phyloP scores from a whole-genome alignment of 2,888 invertebrate genomes.

The Chrysotoxum bicinctum region DNA sequence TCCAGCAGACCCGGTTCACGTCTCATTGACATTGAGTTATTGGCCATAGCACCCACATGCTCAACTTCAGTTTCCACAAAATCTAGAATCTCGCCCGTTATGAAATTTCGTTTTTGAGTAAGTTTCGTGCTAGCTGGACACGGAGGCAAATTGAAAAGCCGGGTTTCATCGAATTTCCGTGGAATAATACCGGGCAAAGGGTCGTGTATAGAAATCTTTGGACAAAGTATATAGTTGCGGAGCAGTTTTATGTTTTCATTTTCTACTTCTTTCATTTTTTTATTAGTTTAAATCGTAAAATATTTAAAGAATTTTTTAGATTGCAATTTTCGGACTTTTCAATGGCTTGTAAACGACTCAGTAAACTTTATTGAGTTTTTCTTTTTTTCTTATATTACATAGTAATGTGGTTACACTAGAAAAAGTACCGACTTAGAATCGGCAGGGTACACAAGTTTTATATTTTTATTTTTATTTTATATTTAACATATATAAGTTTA shows the following conservation, averaged over 20 bases:
- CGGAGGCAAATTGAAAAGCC: slow-evolving; percentile 77
- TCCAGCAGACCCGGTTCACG: slow-evolving; percentile 89
- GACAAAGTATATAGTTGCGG: slow-evolving; percentile 78
- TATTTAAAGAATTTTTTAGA: not conserved
- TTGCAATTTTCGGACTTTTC: no score
- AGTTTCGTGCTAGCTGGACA: slow-evolving; percentile 79
- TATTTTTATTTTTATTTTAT: no score
- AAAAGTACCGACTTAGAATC: no score
- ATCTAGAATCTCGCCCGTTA: slow-evolving; percentile 89
- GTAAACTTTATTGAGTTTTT: no score
- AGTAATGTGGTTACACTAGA: no score
- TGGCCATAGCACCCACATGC: slow-evolving; percentile 85
- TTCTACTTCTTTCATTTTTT: slow-evolving; percentile 32
- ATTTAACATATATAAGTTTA: no score
- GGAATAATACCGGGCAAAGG: slow-evolving; percentile 79
- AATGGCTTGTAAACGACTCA: no score
- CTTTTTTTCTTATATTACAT: no score
- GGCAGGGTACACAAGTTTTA: no score
- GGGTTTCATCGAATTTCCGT: slow-evolving; percentile 77
- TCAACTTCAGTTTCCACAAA: slow-evolving; percentile 85
- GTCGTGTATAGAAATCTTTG: slow-evolving; percentile 79
- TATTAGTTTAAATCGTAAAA: not conserved
- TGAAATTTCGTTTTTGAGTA: slow-evolving; percentile 84
- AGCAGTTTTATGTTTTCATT: slow-evolving; percentile 74
- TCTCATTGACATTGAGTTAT: slow-evolving; percentile 90